Evolutionary conservation across 2,888 invertebrate genomes (phyloP).

Genomic region (Stenotaenia linearis): DNA sequence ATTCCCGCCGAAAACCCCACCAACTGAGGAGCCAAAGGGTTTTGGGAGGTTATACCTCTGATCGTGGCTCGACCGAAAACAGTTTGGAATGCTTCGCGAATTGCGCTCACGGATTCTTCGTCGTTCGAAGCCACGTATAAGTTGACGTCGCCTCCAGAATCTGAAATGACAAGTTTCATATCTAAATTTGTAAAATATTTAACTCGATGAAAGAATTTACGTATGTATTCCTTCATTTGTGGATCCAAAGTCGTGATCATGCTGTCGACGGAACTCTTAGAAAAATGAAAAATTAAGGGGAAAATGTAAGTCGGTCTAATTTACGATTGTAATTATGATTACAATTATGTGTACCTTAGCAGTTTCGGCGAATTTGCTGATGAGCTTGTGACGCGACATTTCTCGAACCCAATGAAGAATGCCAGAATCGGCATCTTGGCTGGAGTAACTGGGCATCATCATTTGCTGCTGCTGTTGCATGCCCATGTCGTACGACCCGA

Average conservation of each 20-base stretch:
- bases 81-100: conserved; percentile 72
- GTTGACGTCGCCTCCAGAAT: conserved; percentile 71
- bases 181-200: neutral
- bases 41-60: conserved; percentile 59
- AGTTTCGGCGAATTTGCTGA: conserved; percentile 36
- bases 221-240: conserved; percentile 79
- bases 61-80: conserved; percentile 76
- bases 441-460: neutral
- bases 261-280: conserved; percentile 69
- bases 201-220: conserved; percentile 54
- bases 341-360: conserved; percentile 35
- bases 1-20: conserved; percentile 71
- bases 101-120: conserved; percentile 66
- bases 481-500: neutral
- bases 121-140: conserved; percentile 70
- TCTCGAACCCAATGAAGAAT: conserved; percentile 64
- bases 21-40: conserved; percentile 65
- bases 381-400: conserved; percentile 50
- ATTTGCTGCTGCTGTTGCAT: neutral
- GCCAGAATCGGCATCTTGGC: conserved; percentile 45
- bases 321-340: no score
- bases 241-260: conserved; percentile 84
- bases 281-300: neutral
- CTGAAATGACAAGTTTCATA: conserved; percentile 50
- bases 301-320: no score